Evolutionary conservation across 2,113 vertebrate species (phyloP).

Genomic region (Macrotus californicus): DNA sequence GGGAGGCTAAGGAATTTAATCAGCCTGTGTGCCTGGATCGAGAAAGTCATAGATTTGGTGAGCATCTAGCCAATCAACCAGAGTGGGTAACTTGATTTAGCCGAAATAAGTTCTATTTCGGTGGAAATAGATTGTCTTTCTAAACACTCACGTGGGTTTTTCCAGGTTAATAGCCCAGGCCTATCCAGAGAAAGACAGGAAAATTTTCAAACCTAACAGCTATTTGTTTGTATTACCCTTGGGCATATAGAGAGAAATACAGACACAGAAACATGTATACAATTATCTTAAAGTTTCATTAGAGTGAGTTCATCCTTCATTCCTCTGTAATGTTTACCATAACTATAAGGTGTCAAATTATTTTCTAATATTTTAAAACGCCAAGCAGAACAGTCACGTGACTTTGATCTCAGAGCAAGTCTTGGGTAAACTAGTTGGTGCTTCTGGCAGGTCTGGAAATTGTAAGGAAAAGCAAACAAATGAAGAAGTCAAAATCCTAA

Average conservation of each 20-base stretch:
- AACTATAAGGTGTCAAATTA: background rate
- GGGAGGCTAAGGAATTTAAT: background rate
- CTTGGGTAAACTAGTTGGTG: slow-evolving; percentile 17
- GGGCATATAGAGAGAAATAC: background rate
- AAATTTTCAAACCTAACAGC: background rate
- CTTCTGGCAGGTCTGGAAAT: slow-evolving; percentile 56
- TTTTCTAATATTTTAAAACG: background rate
- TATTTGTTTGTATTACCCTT: background rate
- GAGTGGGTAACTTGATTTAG: background rate
- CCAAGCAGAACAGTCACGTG: background rate
- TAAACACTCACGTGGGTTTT: background rate
- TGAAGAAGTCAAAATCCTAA: slow-evolving; percentile 44
- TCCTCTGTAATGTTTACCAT: background rate
- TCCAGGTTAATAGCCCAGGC: background rate
- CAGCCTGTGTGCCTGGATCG: background rate
- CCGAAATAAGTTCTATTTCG: background rate
- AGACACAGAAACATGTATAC: background rate
- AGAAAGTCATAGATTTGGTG: background rate
- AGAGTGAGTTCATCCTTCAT: background rate
- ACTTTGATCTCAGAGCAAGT: slow-evolving; percentile 44
- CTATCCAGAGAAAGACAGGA: background rate
- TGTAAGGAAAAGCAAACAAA: slow-evolving; percentile 42
- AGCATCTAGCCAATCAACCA: background rate
- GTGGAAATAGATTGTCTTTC: background rate
- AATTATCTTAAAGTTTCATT: background rate